phyloP scores from a whole-genome alignment of 2,797 vertebrate genomes.

The Coilia nasus region DNA sequence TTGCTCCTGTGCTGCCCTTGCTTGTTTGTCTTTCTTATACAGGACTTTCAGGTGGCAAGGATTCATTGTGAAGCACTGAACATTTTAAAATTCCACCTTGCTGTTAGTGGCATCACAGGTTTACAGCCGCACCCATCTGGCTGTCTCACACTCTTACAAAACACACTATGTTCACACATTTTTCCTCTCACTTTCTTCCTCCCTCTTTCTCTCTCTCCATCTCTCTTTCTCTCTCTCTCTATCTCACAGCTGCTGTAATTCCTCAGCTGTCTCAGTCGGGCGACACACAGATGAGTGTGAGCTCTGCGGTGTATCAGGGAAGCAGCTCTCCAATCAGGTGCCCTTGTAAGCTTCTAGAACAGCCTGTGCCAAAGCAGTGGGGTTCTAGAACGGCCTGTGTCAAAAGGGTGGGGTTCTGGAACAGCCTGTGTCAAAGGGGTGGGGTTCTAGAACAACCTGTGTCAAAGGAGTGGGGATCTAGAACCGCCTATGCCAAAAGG shows the following conservation, averaged over 20 bases:
- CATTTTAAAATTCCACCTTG: background rate
- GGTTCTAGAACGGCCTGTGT: too few species aligned
- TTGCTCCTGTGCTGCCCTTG: background rate
- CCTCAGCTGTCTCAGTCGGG: background rate
- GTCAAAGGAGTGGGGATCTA: too few species aligned
- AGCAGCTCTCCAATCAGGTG: background rate
- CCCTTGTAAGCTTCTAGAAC: background rate
- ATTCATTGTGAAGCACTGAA: background rate
- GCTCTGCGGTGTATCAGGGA: background rate
- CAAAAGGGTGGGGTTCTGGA: background rate
- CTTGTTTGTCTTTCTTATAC: background rate
- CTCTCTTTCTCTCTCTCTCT: background rate
- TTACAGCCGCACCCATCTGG: background rate
- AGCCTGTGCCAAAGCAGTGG: background rate
- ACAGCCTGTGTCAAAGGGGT: too few species aligned
- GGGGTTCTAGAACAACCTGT: too few species aligned
- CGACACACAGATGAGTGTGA: background rate
- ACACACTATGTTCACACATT: background rate
- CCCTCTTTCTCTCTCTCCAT: background rate
- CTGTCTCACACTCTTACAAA: background rate
- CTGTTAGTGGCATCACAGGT: background rate
- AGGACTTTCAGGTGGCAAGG: background rate
- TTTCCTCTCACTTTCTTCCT: constrained; percentile 13
- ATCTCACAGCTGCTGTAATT: background rate
- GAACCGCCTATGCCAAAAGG: too few species aligned